A percentile compares a stretch with the other conserved stretches of the same genome.
These are phyloP conservation scores for Ischnura elegans DNA, from an alignment of 2,888 invertebrate genomes.

Conservation along the genomic window DNA sequence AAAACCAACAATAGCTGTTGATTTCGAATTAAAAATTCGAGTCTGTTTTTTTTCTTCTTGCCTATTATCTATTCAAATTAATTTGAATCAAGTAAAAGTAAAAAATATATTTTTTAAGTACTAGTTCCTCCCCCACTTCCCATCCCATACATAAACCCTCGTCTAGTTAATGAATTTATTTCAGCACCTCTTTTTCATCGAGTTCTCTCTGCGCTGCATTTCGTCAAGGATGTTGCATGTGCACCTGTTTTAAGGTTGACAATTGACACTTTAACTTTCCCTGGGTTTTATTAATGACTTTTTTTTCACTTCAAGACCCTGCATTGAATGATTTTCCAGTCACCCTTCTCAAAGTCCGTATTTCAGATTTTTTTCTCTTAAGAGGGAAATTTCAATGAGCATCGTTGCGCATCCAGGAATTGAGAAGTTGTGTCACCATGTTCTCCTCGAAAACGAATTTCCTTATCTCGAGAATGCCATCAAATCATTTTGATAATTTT, in stretches of 20 bases:
- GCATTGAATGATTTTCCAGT: not conserved
- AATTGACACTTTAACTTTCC: not conserved
- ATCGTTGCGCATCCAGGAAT: not conserved
- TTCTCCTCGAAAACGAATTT: too few relatives aligned
- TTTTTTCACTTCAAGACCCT: not conserved
- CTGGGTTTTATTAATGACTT: not conserved
- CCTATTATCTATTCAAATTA: too few relatives aligned
- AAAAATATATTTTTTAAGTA: not conserved
- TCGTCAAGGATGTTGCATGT: not conserved
- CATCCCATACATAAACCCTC: not conserved
- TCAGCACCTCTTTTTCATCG: conserved; percentile 18
- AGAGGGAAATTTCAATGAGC: not conserved
- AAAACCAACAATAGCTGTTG: not conserved
- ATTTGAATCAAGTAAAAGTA: not conserved
- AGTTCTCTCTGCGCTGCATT: conserved; percentile 50
- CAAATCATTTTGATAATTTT: too few relatives aligned
- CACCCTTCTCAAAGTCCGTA: not conserved
- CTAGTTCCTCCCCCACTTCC: not conserved
- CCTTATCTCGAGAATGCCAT: too few relatives aligned
- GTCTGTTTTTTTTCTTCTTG: too few relatives aligned
- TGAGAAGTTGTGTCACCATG: not conserved
- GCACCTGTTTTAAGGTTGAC: not conserved
- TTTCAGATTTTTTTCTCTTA: not conserved
- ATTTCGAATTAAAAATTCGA: too few relatives aligned
- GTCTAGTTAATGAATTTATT: not conserved